Conservation (phyloP, 2,113 vertebrate species). For the Octodon degus region DNA sequence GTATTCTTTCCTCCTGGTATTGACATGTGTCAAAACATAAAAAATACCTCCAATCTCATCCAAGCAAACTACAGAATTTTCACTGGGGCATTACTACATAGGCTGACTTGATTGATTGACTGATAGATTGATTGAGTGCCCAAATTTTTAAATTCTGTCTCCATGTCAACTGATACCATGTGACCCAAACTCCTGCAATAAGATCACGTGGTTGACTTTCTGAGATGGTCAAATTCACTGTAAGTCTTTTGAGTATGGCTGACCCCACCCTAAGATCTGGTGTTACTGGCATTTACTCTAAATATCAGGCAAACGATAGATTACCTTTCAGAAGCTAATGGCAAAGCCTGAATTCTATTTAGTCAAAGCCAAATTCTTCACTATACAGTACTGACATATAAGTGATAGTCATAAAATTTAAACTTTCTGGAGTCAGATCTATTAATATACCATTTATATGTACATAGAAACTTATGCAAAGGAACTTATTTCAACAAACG, state of each 20-base stretch:
- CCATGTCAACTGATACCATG: background rate
- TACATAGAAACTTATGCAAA: background rate
- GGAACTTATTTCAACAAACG: background rate
- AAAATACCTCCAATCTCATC: background rate
- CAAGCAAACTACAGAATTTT: background rate
- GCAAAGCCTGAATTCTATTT: background rate
- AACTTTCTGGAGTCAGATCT: background rate
- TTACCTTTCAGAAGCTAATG: slow-evolving; percentile 35
- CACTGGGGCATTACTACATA: background rate
- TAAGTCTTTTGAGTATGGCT: background rate
- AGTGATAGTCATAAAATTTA: background rate
- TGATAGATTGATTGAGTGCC: background rate
- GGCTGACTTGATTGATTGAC: background rate
- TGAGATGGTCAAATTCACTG: background rate
- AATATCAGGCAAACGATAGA: background rate
- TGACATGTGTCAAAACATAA: background rate
- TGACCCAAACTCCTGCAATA: background rate
- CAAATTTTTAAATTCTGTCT: background rate
- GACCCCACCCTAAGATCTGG: background rate
- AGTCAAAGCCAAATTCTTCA: slow-evolving; percentile 36
- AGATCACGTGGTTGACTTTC: background rate
- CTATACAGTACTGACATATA: background rate
- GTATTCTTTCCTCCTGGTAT: background rate
- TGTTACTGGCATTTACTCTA: background rate
- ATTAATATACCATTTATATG: background rate